phyloP scores from a whole-genome alignment of 2,797 vertebrate species.

The Pipistrellus pygmaeus region DNA sequence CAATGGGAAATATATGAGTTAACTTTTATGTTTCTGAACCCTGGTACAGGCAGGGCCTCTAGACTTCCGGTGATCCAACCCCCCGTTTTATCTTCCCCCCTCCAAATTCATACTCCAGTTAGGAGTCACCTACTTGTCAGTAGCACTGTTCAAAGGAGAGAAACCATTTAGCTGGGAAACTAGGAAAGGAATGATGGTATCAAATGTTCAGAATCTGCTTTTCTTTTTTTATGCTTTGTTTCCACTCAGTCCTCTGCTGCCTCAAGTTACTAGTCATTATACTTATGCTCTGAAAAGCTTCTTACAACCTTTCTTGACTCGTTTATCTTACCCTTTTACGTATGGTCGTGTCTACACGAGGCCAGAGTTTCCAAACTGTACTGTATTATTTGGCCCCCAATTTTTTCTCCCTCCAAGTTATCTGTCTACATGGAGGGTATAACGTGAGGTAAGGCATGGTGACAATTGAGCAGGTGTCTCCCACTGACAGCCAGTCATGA shows the following conservation, averaged over 20 bases:
- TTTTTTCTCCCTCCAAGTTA: constrained; percentile 70
- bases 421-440: constrained; percentile 70
- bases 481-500: constrained; percentile 68
- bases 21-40: background rate
- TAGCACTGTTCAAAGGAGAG: background rate
- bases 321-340: constrained; percentile 66
- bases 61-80: background rate
- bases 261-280: constrained; percentile 39
- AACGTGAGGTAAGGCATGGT: constrained; percentile 69
- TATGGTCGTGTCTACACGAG: constrained; percentile 73
- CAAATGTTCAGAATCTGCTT: background rate
- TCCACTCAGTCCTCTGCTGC: background rate
- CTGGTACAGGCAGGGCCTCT: background rate
- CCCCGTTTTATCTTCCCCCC: background rate
- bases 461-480: constrained; percentile 65
- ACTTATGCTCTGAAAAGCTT: constrained; percentile 36
- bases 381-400: constrained; percentile 68
- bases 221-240: constrained; percentile 28
- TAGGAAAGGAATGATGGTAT: background rate
- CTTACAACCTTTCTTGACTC: constrained; percentile 67
- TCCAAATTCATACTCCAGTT: background rate
- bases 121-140: background rate
- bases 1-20: background rate
- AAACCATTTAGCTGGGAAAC: background rate
- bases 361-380: constrained; percentile 74